Base-by-base conservation (phyloP, 2,797 vertebrate species). In the Myoxocephalus aenaeus region DNA sequence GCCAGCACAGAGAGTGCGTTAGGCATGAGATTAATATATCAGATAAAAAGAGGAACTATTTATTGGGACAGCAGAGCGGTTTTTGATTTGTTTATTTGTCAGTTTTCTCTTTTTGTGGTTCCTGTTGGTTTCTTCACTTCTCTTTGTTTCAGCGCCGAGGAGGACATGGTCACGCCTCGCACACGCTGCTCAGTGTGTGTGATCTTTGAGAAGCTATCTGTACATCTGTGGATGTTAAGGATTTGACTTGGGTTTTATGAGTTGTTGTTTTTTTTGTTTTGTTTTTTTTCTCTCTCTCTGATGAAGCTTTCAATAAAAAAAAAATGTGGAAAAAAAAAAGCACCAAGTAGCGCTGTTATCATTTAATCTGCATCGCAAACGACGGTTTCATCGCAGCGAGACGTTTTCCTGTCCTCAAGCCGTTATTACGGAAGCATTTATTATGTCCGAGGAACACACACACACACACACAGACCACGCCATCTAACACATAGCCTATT, bases 251-350 rank as follows among this genome's bases (percentile, higher is more conserved):
- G 96, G 94, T 97, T 98, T 94, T 88, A 92, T 94, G 90, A 94
- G 86, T 92, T 92, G 86, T 92, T 92, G 86, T 32, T 32, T 32
- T 32, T 92, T 89, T 87, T 7, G 6, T 34, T 34, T 79, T 95
- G 22, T 32, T 14, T 97, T 88, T 51, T 65, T 15, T 66, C 96
- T 98, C 97, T 64, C 42, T 68, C 96, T 98, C 97, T 97, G 96
- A 99, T 96, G 96, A 98, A 96, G 97, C 97, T 99, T 99, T 98
- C 96, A 98, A 99, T 98, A 98, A 99, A 95, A 94, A 95, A 32
- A 94, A 95, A 87, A 87, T 72, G 48, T 87, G 89, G 83, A 94
- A 63, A 94, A 94, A 94, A 94, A 63, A 94, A 92, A 90, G 73
- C 70, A 84, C 59, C 70, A 58, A 67, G 54, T 64, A 73, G 80